phyloP scores from a whole-genome alignment of 2,113 vertebrate species.

The Camarhynchus parvulus region DNA sequence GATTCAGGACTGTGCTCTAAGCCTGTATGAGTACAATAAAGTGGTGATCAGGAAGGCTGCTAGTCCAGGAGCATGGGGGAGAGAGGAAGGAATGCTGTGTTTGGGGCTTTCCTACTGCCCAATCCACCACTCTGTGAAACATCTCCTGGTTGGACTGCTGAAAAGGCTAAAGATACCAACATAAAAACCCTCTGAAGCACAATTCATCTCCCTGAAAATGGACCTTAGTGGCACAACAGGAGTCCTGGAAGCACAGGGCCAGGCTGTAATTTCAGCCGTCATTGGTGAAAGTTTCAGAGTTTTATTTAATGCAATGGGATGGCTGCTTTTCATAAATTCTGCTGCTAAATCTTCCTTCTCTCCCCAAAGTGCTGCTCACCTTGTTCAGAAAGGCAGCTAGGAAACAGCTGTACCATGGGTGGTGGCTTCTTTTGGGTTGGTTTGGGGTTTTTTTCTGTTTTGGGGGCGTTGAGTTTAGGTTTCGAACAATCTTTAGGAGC shows the following conservation, averaged over 20 bases:
- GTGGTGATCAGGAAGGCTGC: background rate
- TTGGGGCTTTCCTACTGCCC: background rate
- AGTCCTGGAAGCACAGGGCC: background rate
- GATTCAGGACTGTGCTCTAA: background rate
- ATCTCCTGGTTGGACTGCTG: background rate
- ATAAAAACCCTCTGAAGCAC: background rate
- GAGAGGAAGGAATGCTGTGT: background rate
- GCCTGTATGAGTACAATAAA: background rate
- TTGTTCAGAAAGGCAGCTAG: background rate
- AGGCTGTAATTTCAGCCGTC: background rate
- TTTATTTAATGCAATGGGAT: background rate
- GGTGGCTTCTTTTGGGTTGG: too few relatives aligned
- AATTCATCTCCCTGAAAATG: background rate
- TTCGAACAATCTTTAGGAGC: background rate
- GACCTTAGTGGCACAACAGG: background rate
- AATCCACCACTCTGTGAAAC: background rate
- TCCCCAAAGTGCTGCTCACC: background rate
- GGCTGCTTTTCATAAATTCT: background rate
- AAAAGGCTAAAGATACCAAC: background rate
- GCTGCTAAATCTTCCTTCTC: background rate
- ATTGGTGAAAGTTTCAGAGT: background rate
- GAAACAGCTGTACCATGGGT: background rate
- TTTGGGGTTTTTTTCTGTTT: background rate
- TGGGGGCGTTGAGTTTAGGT: accelerated
- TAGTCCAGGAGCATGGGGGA: accelerated